Evolutionary conservation across 2,797 vertebrate species (phyloP), one percentile per base, ranked within the genome.

Genomic region (Danio albolineatus): DNA sequence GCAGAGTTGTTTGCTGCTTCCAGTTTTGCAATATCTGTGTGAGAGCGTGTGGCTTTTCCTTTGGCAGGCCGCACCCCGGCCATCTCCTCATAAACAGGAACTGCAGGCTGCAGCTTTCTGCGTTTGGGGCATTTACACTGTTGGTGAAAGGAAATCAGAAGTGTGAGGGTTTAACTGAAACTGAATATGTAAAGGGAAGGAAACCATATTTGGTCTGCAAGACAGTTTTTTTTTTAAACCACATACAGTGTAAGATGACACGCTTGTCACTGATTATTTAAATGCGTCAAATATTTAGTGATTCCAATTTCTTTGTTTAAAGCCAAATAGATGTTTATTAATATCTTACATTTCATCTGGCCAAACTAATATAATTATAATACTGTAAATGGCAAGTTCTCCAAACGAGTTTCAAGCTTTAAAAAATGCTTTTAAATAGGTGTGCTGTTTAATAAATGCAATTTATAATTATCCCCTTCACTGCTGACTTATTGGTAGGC

Each of bases 81-180:
- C 94, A 94, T 94, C 85, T 93, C 94, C 87, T 94, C 94, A 2
- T 94, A 94, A 82, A 94, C 89, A 36, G 91, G 85, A 4, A 61
- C 73, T 5, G 62, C 80, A 46, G 69, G 12, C 21, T 74, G 85
- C 12, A 83, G 41, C 75, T 80, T 87, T 12, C 13, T 73, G 0
- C 70, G 14, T 12, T 38, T 16, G 6, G 6, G 14, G 4, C 28
- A 9, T 82, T 85, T 91, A 43, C 62, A 36, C 92, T 93, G 74
- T 53, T 44, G 41, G 36, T 10, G 6, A 78, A 4, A 54, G 64
- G 76, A 76, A 62, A 43, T 13, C 4, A 10, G 12, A 73, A 54
- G 41, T 56, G 43, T 56, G 43, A 48, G 78, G 7, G 14, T 54
- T 54, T 81, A 12, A 83, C 8, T 53, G 59, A 79, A 79, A 72